phyloP scores from a whole-genome alignment of 2,797 vertebrate species.

The Platyrinchus mystaceus region DNA sequence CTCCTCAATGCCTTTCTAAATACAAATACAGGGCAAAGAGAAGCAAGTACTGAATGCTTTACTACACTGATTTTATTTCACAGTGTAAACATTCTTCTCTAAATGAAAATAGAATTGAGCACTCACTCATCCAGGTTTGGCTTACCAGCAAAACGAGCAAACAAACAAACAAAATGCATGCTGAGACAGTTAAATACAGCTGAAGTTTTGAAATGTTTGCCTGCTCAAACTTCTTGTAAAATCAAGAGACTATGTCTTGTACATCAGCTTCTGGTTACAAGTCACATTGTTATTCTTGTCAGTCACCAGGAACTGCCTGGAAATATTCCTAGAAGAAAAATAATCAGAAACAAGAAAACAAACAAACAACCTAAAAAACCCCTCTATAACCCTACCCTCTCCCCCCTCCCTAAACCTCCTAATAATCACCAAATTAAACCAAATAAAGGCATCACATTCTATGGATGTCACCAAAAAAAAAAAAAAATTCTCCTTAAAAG shows the following conservation, averaged over 20 bases:
- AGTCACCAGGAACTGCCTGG: background rate
- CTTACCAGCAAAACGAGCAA: background rate
- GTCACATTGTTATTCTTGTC: background rate
- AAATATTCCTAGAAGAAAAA: background rate
- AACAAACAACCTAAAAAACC: background rate
- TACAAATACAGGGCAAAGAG: background rate
- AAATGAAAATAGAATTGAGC: background rate
- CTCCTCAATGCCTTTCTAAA: background rate
- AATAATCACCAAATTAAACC: background rate
- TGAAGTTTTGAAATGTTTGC: background rate
- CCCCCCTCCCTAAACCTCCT: rapidly evolving
- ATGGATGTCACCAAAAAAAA: background rate
- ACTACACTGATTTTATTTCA: background rate
- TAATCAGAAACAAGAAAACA: rapidly evolving
- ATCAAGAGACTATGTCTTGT: background rate
- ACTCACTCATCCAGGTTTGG: background rate
- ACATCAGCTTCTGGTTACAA: background rate
- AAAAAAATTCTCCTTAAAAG: background rate
- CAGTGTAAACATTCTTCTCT: background rate
- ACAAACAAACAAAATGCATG: background rate
- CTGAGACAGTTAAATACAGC: background rate
- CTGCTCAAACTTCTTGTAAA: background rate
- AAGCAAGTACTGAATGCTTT: background rate
- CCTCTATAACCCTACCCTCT: rapidly evolving
- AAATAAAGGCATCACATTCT: background rate